Base-by-base conservation (phyloP, 1,140 invertebrate genomes). In the Pogonomyrmex californicus region DNA sequence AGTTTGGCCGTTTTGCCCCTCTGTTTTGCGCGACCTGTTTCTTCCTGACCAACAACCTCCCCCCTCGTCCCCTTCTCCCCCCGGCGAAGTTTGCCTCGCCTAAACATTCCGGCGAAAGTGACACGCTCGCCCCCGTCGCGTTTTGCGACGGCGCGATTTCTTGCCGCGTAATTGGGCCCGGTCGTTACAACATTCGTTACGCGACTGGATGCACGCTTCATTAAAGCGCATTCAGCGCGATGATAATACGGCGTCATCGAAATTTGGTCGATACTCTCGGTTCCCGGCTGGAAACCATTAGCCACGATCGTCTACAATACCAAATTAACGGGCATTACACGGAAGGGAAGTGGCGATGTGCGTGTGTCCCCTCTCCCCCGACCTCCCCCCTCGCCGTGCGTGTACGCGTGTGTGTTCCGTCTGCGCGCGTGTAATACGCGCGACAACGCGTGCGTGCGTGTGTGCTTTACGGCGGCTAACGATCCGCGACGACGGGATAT, bases 281-380 rank as follows among this genome's bases (percentile, higher is more conserved):
- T 41, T 38, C 79, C 54, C 79, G 63, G 68, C 44, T 83, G 79
- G 79, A 83, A 83, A 75, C 79, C 79, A 83, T 83, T 83, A 83
- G 79, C 68, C 30, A 49, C 68, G 79, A 83, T 83, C 79, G 79
- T 36, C 79, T 83, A 83, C 79, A 83, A 83, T 83, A 83, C 68
- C 79, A 75, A 83, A 83, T 83, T 83, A 83, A 83, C 79, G n/a
- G 71, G 79, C 79, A 73, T 83, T 83, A 83, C 79, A 83, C 68
- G 68, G 36, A 73, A 73, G 68, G 79, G 68, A 75, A 75, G 66
- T 82, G 66, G 79, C 54, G 66, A 60, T 73, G 66, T 38, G 79
- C 41, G 66, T 71, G 65, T 33, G 14, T 60, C 33, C 62, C 14
- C n/a, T n/a, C n/a, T n/a, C n/a, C n/a, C n/a, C n/a, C n/a, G n/a